Evolutionary conservation across 2,797 vertebrate species (phyloP), one percentile per base, ranked within the genome.

Genomic region (Kryptolebias ocellatus): DNA sequence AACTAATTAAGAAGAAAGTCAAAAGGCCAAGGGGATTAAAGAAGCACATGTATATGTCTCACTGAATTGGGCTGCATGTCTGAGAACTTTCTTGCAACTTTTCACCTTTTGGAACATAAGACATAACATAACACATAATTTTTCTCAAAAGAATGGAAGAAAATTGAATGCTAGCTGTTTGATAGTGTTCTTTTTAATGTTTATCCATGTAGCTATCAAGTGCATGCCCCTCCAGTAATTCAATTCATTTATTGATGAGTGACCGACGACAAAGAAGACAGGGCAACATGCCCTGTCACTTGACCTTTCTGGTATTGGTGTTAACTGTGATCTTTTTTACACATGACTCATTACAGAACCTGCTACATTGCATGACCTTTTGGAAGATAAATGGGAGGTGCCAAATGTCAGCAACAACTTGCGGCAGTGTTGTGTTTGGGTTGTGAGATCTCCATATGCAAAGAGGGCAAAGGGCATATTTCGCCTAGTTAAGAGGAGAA

Each of bases 281-380:
- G 76, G 70, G 12, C 31, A 42, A 11, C 54, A 4, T 66, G 56
- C 51, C 74, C 72, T 72, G 63, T 60, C 64, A 67, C 71, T 74
- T 93, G 91, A 91, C 90, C 88, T 93, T 92, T 92, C 71, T 59
- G 27, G 59, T 78, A 75, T 83, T 60, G 81, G 74, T 83, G 87
- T 76, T 85, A 87, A 88, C 85, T 88, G 79, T 87, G 83, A 89
- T 87, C 79, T 72, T 49, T 85, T 66, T 64, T 47, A 59, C 64
- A 64, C 79, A 65, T 61, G 84, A 90, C 77, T 89, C 85, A 83
- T 90, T 88, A 80, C 54, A 72, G 67, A 87, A 83, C 70, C 83
- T 51, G 74, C 80, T 81, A 72, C 71, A 71, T 78, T 76, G 64
- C 73, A 28, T 90, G 89, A 93, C 92, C 90, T 93, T 93, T 92